Base-by-base conservation (phyloP, 2,888 invertebrate species). In the Phyto melanocephala region DNA sequence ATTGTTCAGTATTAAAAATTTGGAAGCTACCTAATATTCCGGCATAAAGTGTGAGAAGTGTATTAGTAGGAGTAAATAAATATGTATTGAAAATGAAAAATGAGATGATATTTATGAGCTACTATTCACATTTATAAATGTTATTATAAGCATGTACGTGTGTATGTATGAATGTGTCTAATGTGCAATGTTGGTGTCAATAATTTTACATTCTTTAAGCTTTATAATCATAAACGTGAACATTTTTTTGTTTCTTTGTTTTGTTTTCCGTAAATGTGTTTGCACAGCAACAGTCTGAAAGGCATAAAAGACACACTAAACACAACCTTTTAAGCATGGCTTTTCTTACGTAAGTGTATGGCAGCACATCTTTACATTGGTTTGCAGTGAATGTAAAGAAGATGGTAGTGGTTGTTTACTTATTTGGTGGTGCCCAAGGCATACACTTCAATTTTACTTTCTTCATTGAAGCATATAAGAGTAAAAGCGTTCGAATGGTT, bases 71-170 rank as follows among this genome's bases (percentile, higher is more conserved):
- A n/a, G n/a, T n/a, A n/a, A n/a, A n/a, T n/a, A n/a, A n/a, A n/a
- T n/a, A n/a, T 56, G 22, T 67, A 22, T 71, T 52, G 15, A 60
- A 65, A 76, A 40, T 71, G 22, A 71, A 74, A 63, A 70, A 63
- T 24, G 33, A 35, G 45, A 81, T 47, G 20, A 78, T 84, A 84
- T 84, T 84, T 84, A 84, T 81, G 84, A 84, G 71, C 78, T 79
- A 67, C 79, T 81, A 76, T 79, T 81, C 71, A 78, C 75, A 84
- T 81, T 81, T 72, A 62, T 76, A 81, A 71, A 79, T 81, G 20
- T 78, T 54, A 37, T 60, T 63, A 40, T 75, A 65, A 33, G 37
- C 47, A 54, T 42, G 22, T 10, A 35, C 22, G n/a, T 52, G 11
- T 68, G 15, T 45, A 13, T 63, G 42, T 70, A 42, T 45, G 22